These are phyloP conservation scores for Polydrusus pterygomalis DNA, from an alignment of 2,888 invertebrate species.

Conservation along the genomic window DNA sequence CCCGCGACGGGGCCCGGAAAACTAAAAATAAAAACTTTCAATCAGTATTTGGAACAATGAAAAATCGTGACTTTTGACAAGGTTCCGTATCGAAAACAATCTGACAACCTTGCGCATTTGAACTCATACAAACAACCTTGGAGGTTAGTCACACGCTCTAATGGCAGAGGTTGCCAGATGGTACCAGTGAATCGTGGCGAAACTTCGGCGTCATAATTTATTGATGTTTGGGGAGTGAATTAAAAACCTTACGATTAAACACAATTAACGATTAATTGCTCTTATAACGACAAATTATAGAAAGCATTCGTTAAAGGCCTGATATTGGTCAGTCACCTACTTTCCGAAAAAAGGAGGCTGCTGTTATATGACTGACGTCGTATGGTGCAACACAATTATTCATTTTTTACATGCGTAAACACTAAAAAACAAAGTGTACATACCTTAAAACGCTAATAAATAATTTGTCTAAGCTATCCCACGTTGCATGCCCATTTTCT, in stretches of 20 bases:
- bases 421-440: slow-evolving; percentile 1
- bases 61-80: slow-evolving; percentile 35
- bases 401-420: not conserved
- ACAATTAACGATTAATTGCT: too few species aligned
- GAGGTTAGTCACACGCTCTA: slow-evolving; percentile 25
- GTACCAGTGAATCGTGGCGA: slow-evolving; percentile 11
- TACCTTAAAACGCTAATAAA: slow-evolving; percentile 32
- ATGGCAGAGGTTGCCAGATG: slow-evolving; percentile 33
- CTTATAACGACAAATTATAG: not conserved
- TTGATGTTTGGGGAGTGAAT: slow-evolving; percentile 33
- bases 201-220: slow-evolving; percentile 14
- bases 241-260: not conserved
- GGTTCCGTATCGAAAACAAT: slow-evolving; percentile 24
- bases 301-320: not conserved
- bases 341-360: slow-evolving; percentile 18
- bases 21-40: slow-evolving; percentile 43
- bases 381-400: slow-evolving; percentile 21
- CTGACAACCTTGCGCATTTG: slow-evolving; percentile 35
- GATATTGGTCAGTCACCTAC: not conserved
- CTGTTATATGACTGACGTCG: slow-evolving; percentile 35
- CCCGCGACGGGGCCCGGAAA: slow-evolving; percentile 31
- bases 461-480: slow-evolving; percentile 12
- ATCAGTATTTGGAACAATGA: slow-evolving; percentile 28
- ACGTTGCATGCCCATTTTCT: slow-evolving; percentile 26
- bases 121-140: slow-evolving; percentile 28